phyloP scores from a whole-genome alignment of 2,888 invertebrate genomes.

The Rotaria magnacalcarata region DNA sequence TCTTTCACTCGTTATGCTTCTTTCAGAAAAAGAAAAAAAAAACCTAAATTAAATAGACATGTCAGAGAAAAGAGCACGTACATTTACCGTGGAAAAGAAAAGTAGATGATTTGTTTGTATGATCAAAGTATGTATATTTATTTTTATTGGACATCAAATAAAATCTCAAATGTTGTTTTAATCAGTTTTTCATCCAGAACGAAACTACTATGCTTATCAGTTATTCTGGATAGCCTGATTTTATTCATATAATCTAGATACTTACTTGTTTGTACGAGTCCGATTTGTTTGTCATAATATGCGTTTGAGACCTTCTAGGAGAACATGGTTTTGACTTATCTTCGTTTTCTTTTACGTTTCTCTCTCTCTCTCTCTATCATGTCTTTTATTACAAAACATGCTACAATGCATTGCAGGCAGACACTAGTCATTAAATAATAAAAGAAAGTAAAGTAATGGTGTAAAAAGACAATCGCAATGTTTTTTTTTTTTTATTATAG shows the following conservation, averaged over 20 bases:
- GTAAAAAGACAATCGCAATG: neutral
- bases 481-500: neutral
- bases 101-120: neutral
- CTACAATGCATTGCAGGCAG: neutral
- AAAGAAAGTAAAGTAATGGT: neutral
- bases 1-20: neutral
- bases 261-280: neutral
- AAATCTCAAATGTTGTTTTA: neutral
- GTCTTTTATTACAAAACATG: neutral
- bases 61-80: neutral
- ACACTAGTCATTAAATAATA: neutral
- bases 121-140: neutral
- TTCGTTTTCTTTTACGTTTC: neutral
- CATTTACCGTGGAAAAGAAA: neutral
- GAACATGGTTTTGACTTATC: neutral
- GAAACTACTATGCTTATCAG: too few relatives aligned
- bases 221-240: too few relatives aligned
- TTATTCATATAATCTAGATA: too few relatives aligned
- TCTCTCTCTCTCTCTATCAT: neutral
- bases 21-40: neutral
- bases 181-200: neutral
- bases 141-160: neutral
- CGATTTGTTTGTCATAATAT: neutral
- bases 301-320: neutral
- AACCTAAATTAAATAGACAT: constrained; percentile 5